These are phyloP conservation scores for Ursus arctos DNA, from an alignment of 2,113 vertebrate species.

Conservation along the genomic window DNA sequence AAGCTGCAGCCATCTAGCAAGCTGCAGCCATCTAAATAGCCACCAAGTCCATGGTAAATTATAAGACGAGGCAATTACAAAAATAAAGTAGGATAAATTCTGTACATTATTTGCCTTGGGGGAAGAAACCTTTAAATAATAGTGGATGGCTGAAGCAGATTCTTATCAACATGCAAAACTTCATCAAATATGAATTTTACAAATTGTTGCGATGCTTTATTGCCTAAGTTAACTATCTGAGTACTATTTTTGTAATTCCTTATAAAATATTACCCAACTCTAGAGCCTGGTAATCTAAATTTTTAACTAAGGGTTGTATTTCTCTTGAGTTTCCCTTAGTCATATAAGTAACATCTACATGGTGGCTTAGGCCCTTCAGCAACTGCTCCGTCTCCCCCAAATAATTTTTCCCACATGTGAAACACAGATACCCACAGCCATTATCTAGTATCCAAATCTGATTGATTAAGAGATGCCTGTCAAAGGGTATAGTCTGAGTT, in stretches of 20 bases:
- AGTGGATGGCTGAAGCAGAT: background rate
- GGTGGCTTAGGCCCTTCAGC: background rate
- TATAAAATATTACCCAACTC: slow-evolving; percentile 11
- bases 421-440: background rate
- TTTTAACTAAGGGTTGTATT: background rate
- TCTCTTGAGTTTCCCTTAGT: background rate
- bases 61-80: background rate
- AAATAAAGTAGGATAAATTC: background rate
- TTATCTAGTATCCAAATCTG: background rate
- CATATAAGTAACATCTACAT: background rate
- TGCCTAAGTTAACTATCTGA: background rate
- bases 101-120: background rate
- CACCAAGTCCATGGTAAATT: background rate
- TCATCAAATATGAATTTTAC: background rate
- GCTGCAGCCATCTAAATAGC: background rate
- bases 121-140: background rate
- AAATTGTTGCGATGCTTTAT: background rate
- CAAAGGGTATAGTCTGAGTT: background rate
- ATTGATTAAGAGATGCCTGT: background rate
- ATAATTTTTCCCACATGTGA: background rate
- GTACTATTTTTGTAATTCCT: background rate
- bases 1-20: background rate
- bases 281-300: background rate
- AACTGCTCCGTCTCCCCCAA: background rate
- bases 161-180: background rate